These are phyloP conservation scores for Dunckerocampus dactyliophorus DNA, from an alignment of 2,113 vertebrate species.

Conservation along the genomic window DNA sequence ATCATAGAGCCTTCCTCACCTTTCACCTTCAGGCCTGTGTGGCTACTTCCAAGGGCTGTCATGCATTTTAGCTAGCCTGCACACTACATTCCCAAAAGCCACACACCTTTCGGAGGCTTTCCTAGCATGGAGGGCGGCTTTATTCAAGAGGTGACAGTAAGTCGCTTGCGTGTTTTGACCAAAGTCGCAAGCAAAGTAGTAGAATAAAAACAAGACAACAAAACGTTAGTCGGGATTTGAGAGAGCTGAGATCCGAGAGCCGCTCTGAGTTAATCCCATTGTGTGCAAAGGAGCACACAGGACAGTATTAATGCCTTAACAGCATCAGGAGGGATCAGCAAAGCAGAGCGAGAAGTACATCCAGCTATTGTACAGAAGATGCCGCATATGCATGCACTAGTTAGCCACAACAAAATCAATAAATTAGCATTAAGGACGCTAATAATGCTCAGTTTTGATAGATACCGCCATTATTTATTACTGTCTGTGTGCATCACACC, in stretches of 20 bases:
- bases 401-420: too few species aligned
- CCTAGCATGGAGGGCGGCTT: too few species aligned
- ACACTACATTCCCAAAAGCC: not conserved
- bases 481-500: too few species aligned
- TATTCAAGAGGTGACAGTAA: too few species aligned
- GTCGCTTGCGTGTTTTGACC: not conserved
- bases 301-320: not conserved
- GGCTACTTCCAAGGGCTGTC: not conserved
- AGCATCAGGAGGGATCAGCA: slow-evolving; percentile 1
- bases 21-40: slow-evolving; percentile 33
- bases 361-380: not conserved
- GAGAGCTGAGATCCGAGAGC: not conserved
- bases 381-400: too few species aligned
- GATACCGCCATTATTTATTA: too few species aligned
- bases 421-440: too few species aligned
- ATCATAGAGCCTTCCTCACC: slow-evolving; percentile 6
- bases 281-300: slow-evolving; percentile 1
- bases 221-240: not conserved
- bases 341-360: not conserved
- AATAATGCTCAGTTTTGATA: too few species aligned
- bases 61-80: not conserved
- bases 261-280: slow-evolving; percentile 1
- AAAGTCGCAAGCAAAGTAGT: not conserved
- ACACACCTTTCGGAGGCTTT: too few species aligned
- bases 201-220: not conserved